Base-by-base conservation (phyloP, 2,797 vertebrate genomes). In the Characodon lateralis region DNA sequence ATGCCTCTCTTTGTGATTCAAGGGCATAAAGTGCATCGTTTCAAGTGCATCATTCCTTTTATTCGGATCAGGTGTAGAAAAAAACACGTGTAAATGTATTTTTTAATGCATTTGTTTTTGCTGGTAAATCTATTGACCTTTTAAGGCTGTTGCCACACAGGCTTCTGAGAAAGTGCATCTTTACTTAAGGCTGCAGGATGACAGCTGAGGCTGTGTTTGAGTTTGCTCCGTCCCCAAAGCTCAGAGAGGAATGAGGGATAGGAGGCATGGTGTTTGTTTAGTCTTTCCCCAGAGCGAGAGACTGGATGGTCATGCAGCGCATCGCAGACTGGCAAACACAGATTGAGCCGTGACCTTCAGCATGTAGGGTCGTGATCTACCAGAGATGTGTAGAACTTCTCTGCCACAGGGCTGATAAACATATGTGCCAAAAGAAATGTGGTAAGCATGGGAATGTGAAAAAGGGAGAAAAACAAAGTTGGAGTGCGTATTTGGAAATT, bases 261-360 rank as follows among this genome's bases (percentile, higher is more conserved):
- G 65, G 50, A 50, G 20, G 9, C 12, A 4, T 39, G 66, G 24
- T 51, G 26, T 77, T 87, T 85, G 88, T 63, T 83, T 28, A 53
- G 72, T 55, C n/a, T 82, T 71, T 56, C 22, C 61, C 48, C 61
- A 26, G 12, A 51, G 43, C 79, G 75, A 31, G 28, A 58, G 48
- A 46, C 70, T 61, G 53, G 56, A 53, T 14, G 72, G 73, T 41
- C 78, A 26, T 59, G 63, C 79, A 26, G 72, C 56, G 55, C 51
- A 51, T 85, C 77, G 75, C 71, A 76, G 70, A 53, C 83, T 89
- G 84, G 85, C 87, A 81, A 61, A 85, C 26, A 79, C 87, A 90
- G 88, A 91, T 86, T 74, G 89, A 89, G 89, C 73, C 63, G 3
- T 39, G 87, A 88, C 91, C 90, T 90, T 85, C 56, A 63, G 51